These are phyloP conservation scores for Eurystomus gularis DNA, from an alignment of 2,113 vertebrate genomes.

Conservation along the genomic window DNA sequence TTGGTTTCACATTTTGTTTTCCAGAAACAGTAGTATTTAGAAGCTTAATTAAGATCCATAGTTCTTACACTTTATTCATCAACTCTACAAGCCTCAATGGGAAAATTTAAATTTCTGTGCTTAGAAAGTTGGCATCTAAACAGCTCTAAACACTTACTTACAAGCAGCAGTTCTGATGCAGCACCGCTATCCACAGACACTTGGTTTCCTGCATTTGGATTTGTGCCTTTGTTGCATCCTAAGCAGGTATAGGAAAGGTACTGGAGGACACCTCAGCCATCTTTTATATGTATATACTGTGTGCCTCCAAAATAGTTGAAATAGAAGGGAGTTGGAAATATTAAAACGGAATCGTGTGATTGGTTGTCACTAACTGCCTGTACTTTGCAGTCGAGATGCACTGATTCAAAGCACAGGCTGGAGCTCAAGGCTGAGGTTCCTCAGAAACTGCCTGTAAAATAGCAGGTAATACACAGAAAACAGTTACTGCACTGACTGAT, in stretches of 20 bases:
- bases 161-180: background rate
- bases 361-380: background rate
- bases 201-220: background rate
- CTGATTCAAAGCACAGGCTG: background rate
- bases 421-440: background rate
- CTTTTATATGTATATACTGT: background rate
- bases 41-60: background rate
- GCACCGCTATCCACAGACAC: background rate
- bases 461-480: background rate
- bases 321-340: background rate
- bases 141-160: background rate
- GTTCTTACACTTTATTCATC: background rate
- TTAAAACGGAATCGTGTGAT: background rate
- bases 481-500: background rate
- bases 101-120: background rate
- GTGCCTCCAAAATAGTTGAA: background rate
- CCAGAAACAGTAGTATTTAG: background rate
- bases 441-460: background rate
- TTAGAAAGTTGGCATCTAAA: background rate
- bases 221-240: background rate
- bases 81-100: background rate
- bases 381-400: background rate
- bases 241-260: background rate
- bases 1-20: background rate
- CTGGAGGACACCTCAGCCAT: background rate